Evolutionary conservation across 2,888 invertebrate species (phyloP).

Genomic region (Lochmaea capreae): DNA sequence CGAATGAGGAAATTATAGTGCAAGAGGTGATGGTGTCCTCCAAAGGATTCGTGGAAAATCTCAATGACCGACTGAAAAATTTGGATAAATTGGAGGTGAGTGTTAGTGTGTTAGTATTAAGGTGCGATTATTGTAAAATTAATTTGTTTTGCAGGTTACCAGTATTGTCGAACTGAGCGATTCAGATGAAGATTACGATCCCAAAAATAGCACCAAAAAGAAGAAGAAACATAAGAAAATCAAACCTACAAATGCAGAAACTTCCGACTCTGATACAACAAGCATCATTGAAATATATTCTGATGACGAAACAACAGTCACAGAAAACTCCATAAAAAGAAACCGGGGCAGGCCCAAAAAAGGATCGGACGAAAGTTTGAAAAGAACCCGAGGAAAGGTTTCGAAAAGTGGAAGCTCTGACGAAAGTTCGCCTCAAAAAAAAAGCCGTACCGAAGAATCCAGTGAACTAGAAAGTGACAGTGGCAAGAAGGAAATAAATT

Average conservation of each 20-base stretch:
- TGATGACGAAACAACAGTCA: constrained; percentile 45
- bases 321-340: constrained; percentile 24
- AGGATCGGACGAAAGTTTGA: constrained; percentile 31
- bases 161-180: constrained; percentile 60
- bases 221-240: constrained; percentile 43
- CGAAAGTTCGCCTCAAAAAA: constrained; percentile 48
- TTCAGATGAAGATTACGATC: constrained; percentile 58
- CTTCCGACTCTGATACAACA: constrained; percentile 43
- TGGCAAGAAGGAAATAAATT: constrained; percentile 54
- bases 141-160: constrained; percentile 48
- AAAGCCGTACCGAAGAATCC: constrained; percentile 46
- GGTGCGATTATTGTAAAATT: neutral
- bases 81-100: constrained; percentile 44
- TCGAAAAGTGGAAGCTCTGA: constrained; percentile 44
- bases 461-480: constrained; percentile 40
- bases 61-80: constrained; percentile 42
- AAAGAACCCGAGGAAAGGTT: constrained; percentile 51
- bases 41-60: constrained; percentile 58
- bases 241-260: constrained; percentile 46
- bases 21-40: constrained; percentile 62
- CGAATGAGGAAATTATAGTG: constrained; percentile 63
- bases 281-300: constrained; percentile 54
- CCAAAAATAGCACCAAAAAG: constrained; percentile 35
- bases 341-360: constrained; percentile 34
- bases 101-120: too few species aligned